Evolutionary conservation across 2,797 vertebrate genomes (phyloP).

Genomic region (Parambassis ranga): DNA sequence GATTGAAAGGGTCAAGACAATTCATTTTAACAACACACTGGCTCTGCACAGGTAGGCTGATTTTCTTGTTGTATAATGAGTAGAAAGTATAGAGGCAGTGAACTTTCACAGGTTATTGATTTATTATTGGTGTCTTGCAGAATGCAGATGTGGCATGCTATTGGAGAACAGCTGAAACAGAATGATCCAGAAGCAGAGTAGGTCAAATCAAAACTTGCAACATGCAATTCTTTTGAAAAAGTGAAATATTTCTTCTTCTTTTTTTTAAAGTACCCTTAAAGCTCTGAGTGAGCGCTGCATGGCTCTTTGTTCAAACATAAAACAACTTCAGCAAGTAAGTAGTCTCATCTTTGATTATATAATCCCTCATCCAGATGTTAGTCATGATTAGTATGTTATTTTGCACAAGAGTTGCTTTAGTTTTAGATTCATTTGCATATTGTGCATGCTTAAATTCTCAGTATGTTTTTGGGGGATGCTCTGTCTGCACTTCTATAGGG

Average conservation of each 20-base stretch:
- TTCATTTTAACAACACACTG: conserved; percentile 73
- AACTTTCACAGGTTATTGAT: background rate
- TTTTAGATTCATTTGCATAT: too few relatives aligned
- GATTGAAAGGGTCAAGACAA: conserved; percentile 70
- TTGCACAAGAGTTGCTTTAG: too few relatives aligned
- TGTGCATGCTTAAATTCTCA: too few relatives aligned
- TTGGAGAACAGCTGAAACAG: conserved; percentile 72
- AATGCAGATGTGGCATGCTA: conserved; percentile 80
- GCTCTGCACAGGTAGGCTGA: conserved; percentile 73
- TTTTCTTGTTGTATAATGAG: background rate
- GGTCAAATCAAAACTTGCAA: conserved; percentile 20
- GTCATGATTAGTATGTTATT: too few relatives aligned
- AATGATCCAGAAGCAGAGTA: conserved; percentile 68
- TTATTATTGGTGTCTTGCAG: conserved; percentile 55
- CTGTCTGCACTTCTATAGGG: too few relatives aligned
- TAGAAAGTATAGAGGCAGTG: background rate
- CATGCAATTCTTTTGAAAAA: too few relatives aligned
- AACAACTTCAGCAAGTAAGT: conserved; percentile 73
- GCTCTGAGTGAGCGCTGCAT: conserved; percentile 63
- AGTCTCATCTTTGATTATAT: background rate
- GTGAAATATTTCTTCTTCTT: background rate
- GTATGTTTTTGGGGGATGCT: too few relatives aligned
- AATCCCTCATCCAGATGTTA: too few relatives aligned
- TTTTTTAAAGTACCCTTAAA: conserved; percentile 65
- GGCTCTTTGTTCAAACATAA: conserved; percentile 70